phyloP scores from a whole-genome alignment of 2,113 vertebrate species.

The Gadus macrocephalus region DNA sequence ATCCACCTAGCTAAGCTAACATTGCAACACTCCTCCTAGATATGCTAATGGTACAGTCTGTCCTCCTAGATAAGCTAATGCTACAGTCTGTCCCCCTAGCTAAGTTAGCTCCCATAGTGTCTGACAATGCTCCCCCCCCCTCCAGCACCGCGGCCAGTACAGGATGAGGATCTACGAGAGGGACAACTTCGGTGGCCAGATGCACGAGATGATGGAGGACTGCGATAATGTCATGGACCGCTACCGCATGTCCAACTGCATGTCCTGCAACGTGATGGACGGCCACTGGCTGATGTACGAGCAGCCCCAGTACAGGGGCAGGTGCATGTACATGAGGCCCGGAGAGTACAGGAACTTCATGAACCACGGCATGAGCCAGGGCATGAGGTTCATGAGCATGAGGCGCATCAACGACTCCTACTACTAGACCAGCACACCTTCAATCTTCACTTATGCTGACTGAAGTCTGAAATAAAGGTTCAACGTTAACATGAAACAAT shows the following conservation, averaged over 20 bases:
- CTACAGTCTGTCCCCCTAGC: neutral
- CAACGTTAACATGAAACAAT: too few relatives aligned
- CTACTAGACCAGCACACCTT: neutral
- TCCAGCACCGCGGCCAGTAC: slow-evolving; percentile 36
- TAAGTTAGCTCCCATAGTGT: neutral
- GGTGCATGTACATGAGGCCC: slow-evolving; percentile 28
- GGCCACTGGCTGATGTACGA: slow-evolving; percentile 58
- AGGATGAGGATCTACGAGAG: slow-evolving; percentile 54
- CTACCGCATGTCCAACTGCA: slow-evolving; percentile 46
- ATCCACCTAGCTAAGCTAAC: too few relatives aligned
- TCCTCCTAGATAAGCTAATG: neutral
- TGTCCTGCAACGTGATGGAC: slow-evolving; percentile 57
- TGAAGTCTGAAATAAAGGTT: neutral
- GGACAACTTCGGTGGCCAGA: slow-evolving; percentile 54
- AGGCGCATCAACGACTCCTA: slow-evolving; percentile 6
- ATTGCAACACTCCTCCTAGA: neutral
- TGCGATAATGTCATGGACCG: slow-evolving; percentile 43
- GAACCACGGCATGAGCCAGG: slow-evolving; percentile 17
- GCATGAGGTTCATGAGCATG: slow-evolving; percentile 20
- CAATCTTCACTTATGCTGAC: neutral
- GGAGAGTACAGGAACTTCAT: slow-evolving; percentile 36
- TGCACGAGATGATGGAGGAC: slow-evolving; percentile 49
- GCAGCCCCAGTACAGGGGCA: slow-evolving; percentile 39
- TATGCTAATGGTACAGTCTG: neutral
- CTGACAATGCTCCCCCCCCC: neutral